Conservation (phyloP, 2,888 invertebrate genomes). For the Drosophila lacicola region DNA sequence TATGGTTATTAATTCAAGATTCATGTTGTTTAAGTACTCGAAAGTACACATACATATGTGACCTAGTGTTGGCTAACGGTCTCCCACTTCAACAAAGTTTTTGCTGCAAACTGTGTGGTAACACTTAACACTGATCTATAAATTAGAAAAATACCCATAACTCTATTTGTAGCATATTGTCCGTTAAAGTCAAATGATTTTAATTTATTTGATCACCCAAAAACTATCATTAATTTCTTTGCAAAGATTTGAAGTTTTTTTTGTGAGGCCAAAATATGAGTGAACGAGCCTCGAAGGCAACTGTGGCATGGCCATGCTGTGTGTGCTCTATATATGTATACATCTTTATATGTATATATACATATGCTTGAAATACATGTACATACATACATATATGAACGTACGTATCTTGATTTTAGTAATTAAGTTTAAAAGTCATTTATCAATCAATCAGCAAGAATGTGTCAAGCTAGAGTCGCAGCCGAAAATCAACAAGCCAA, state of each 20-base stretch:
- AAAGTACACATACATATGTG: too few relatives aligned
- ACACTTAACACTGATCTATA: too few relatives aligned
- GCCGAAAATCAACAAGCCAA: slow-evolving; percentile 34
- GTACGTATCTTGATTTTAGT: slow-evolving; percentile 54
- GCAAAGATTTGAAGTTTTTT: background rate
- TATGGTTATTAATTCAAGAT: too few relatives aligned
- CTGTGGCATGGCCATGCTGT: background rate
- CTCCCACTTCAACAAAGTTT: background rate
- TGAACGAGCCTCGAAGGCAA: slow-evolving; percentile 14
- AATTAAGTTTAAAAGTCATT: slow-evolving; percentile 73
- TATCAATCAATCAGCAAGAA: slow-evolving; percentile 74
- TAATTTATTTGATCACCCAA: slow-evolving; percentile 4
- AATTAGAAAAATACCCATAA: too few relatives aligned
- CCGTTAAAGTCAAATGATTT: background rate
- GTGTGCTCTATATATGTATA: background rate
- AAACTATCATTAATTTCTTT: slow-evolving; percentile 11
- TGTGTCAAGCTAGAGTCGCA: slow-evolving; percentile 58
- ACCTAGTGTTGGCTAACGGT: background rate
- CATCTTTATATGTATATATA: background rate
- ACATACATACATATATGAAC: background rate
- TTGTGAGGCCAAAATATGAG: slow-evolving; percentile 11
- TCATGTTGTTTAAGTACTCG: too few relatives aligned
- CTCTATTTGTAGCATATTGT: too few relatives aligned
- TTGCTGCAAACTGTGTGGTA: too few relatives aligned
- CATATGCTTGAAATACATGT: background rate